These are phyloP conservation scores for Strix occidentalis DNA, from an alignment of 2,797 vertebrate species.

Conservation along the genomic window DNA sequence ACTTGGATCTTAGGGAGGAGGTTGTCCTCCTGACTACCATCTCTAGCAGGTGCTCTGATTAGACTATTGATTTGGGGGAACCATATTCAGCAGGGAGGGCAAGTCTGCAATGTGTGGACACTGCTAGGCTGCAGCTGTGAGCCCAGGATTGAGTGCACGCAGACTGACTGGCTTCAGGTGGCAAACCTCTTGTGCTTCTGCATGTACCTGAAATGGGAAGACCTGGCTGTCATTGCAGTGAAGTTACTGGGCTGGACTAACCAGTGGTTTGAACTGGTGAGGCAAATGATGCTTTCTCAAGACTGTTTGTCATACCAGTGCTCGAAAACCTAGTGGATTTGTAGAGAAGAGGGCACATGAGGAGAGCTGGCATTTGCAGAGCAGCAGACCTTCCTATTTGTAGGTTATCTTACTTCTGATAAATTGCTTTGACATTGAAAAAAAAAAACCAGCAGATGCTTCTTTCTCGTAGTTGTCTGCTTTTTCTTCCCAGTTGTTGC, in stretches of 20 bases:
- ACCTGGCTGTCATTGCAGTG: neutral
- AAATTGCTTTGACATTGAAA: neutral
- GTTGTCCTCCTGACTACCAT: neutral
- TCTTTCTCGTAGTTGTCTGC: neutral
- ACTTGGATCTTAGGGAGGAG: neutral
- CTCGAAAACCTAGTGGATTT: neutral
- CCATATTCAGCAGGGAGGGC: neutral
- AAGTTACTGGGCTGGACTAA: neutral
- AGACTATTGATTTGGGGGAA: neutral
- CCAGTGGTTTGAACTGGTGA: neutral
- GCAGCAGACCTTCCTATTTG: neutral
- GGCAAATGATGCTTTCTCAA: neutral
- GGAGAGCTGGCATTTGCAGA: neutral
- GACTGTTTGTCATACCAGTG: accelerated
- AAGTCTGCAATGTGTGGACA: accelerated
- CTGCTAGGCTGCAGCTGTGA: neutral
- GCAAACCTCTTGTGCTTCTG: neutral
- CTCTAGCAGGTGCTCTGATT: neutral
- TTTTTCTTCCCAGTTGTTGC: neutral
- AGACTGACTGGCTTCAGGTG: neutral
- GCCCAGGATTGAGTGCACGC: accelerated
- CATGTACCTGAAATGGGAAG: neutral
- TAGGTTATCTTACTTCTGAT: neutral
- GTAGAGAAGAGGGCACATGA: neutral
- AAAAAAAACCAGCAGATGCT: neutral